Evolutionary conservation across 1,140 invertebrate genomes (phyloP).

Genomic region (Drosophila oshimai): DNA sequence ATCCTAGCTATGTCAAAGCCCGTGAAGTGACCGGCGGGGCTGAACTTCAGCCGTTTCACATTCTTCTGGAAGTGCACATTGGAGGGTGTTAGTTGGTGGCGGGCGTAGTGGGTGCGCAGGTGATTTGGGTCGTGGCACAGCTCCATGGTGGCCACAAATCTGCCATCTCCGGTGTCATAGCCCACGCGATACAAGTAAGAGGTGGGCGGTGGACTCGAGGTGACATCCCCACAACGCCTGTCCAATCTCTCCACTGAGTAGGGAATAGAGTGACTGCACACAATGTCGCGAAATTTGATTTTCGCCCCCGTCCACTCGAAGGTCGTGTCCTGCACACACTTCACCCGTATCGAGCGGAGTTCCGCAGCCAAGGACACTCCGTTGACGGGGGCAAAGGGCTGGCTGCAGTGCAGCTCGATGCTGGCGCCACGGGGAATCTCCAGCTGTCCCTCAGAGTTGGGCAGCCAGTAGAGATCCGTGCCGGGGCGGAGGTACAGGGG

Average conservation of each 20-base stretch:
- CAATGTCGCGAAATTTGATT: slow-evolving; percentile 52
- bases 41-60: slow-evolving; percentile 65
- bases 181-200: slow-evolving; percentile 62
- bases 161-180: slow-evolving; percentile 42
- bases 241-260: slow-evolving; percentile 50
- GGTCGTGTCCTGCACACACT: slow-evolving; percentile 51
- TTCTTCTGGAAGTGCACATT: slow-evolving; percentile 55
- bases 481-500: slow-evolving; percentile 61
- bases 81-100: slow-evolving; percentile 48
- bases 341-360: slow-evolving; percentile 25
- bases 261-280: slow-evolving; percentile 29
- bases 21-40: slow-evolving; percentile 51
- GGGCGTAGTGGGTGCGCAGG: slow-evolving; percentile 57
- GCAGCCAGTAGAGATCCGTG: slow-evolving; percentile 59
- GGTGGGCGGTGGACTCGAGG: not conserved
- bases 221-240: slow-evolving; percentile 22
- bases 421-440: slow-evolving; percentile 44
- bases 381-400: slow-evolving; percentile 22
- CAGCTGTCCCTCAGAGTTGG: slow-evolving; percentile 50
- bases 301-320: slow-evolving; percentile 49
- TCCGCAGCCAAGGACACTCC: slow-evolving; percentile 4
- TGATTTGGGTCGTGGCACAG: slow-evolving; percentile 55
- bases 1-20: slow-evolving; percentile 55
- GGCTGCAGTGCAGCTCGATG: slow-evolving; percentile 62
- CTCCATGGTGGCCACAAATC: slow-evolving; percentile 67